phyloP scores from a whole-genome alignment of 2,888 invertebrate genomes.

The Acleris literana region DNA sequence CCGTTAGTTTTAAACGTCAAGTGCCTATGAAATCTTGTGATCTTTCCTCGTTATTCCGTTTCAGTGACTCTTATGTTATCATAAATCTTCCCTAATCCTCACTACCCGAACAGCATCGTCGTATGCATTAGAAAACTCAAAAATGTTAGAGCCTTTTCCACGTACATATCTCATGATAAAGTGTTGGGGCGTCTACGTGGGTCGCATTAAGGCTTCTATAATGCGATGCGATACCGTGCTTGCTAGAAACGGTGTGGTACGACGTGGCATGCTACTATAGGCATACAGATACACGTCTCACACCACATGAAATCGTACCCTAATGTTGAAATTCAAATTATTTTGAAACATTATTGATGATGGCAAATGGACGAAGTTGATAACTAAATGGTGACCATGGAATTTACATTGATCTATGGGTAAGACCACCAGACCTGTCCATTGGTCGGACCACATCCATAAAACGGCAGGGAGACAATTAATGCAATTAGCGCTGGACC shows the following conservation, averaged over 20 bases:
- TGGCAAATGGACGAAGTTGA: too few species aligned
- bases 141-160: slow-evolving; percentile 31
- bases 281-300: neutral
- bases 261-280: neutral
- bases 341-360: too few species aligned
- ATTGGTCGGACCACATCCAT: too few species aligned
- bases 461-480: too few species aligned
- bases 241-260: neutral
- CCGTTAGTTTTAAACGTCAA: neutral
- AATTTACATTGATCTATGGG: too few species aligned
- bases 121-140: slow-evolving; percentile 33
- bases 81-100: slow-evolving; percentile 24
- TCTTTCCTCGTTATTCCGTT: slow-evolving; percentile 6
- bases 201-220: slow-evolving; percentile 22
- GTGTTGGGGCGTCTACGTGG: slow-evolving; percentile 34
- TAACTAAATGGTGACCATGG: too few species aligned
- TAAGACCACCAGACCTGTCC: too few species aligned
- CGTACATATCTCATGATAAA: slow-evolving; percentile 35
- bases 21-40: neutral
- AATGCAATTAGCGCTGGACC: too few species aligned
- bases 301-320: too few species aligned
- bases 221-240: slow-evolving; percentile 4
- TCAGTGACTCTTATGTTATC: slow-evolving; percentile 19
- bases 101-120: slow-evolving; percentile 6
- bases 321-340: too few species aligned